Percentiles rank a stretch among this genome's conserved stretches.
phyloP scores from a whole-genome alignment of 2,888 invertebrate genomes.

The Coelogynopora nodosa region DNA sequence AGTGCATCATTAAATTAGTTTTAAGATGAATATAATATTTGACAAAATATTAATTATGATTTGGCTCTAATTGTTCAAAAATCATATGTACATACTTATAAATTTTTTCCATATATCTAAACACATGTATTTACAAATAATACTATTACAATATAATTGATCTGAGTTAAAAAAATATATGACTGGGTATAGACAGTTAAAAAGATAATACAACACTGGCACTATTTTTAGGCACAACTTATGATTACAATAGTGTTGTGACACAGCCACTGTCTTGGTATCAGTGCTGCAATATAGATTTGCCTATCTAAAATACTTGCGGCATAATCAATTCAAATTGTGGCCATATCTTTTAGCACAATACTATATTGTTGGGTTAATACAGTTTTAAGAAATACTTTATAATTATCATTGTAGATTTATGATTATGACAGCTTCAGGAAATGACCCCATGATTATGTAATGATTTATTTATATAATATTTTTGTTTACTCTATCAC shows the following conservation, averaged over 20 bases:
- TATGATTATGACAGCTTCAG: background rate
- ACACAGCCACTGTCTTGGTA: background rate
- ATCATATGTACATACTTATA: background rate
- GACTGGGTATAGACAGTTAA: background rate
- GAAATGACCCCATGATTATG: background rate
- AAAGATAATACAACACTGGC: background rate
- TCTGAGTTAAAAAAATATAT: background rate
- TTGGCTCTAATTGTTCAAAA: background rate
- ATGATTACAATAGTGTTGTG: background rate
- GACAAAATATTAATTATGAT: background rate
- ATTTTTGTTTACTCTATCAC: no score
- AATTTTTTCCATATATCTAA: background rate
- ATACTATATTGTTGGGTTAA: background rate
- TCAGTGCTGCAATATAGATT: background rate
- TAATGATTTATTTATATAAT: no score
- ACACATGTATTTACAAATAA: background rate
- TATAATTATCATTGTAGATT: background rate
- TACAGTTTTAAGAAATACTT: background rate
- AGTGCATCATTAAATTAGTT: background rate
- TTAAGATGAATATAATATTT: background rate
- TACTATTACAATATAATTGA: background rate
- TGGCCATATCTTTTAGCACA: background rate
- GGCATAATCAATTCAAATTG: background rate
- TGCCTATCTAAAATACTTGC: background rate
- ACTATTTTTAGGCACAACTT: background rate